Evolutionary conservation across 1,140 invertebrate species (phyloP), one percentile per base, ranked within the genome.

Genomic region (Drosophila lacertosa): DNA sequence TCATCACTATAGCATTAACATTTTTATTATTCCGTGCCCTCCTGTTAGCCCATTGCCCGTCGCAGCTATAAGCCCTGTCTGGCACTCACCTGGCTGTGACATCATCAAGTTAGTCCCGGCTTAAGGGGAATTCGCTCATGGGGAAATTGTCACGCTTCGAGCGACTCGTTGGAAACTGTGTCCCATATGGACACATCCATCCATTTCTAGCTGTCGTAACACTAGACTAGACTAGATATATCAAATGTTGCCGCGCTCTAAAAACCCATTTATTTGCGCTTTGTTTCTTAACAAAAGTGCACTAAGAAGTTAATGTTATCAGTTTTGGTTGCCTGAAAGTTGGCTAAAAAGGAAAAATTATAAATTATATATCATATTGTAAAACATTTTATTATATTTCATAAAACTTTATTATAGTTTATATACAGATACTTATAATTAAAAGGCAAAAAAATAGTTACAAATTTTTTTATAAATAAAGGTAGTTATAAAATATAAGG

Each of bases 191-290:
- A 7, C 47, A 62, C 13, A 53, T 20, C 20, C 35, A 15, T 37
- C 18, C 50, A 69, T 32, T 47, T 29, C 18, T 15, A 26, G 11
- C 15, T 63, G 59, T 24, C 37, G 66, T 69, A 69, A 69, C 59
- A 69, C 50, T 63, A 69, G 59, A 50, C 66, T 50, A n/a, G n/a
- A n/a, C n/a, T n/a, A n/a, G n/a, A 63, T 68, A 45, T 66, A 67
- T 66, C 54, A 66, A 32, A 44, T 59, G 35, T 40, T 59, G 35
- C 47, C 32, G 48, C 59, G 59, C 45, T 50, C 44, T 24, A 20
- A 40, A 50, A 68, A 45, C 29, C 29, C 47, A 67, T 51, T 33
- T 40, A n/a, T 29, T 29, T 29, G 10, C n/a, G n/a, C n/a, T 33
- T 4, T 13, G n/a, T 35, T 35, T 35, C 5, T 45, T 16, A 57